phyloP scores from a whole-genome alignment of 2,888 invertebrate species.

The Pseudococcus jackbeardsleyi region DNA sequence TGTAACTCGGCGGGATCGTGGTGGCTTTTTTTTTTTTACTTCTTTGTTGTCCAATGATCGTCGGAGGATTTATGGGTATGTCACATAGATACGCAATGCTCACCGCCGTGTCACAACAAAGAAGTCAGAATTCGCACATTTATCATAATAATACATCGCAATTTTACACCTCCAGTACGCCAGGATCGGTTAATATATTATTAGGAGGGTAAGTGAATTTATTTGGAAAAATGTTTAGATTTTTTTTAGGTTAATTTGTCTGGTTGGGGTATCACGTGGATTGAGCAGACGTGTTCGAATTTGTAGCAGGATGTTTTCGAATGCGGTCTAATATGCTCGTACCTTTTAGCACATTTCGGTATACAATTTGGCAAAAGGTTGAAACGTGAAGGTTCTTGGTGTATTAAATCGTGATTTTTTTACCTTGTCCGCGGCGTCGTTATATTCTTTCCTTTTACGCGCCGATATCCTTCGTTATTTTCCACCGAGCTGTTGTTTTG shows the following conservation, averaged over 20 bases:
- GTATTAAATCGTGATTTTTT: slow-evolving; percentile 14
- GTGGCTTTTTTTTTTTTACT: not conserved
- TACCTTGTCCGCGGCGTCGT: slow-evolving; percentile 9
- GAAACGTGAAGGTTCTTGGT: slow-evolving; percentile 1
- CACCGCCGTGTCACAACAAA: slow-evolving; percentile 45
- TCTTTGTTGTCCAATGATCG: slow-evolving; percentile 52
- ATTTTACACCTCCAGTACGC: slow-evolving; percentile 63
- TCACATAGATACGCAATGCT: slow-evolving; percentile 61
- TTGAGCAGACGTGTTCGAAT: not conserved
- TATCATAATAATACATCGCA: slow-evolving; percentile 63
- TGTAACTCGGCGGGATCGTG: not conserved
- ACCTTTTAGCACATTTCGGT: not conserved
- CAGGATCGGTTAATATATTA: slow-evolving; percentile 65
- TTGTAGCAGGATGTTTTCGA: not conserved
- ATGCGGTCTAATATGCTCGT: not conserved
- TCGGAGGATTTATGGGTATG: slow-evolving; percentile 59
- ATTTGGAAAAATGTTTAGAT: not conserved
- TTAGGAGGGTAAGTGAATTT: slow-evolving; percentile 66
- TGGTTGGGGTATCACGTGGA: not conserved
- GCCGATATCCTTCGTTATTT: slow-evolving; percentile 27
- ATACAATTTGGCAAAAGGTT: not conserved
- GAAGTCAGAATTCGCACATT: slow-evolving; percentile 54
- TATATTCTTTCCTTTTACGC: not conserved
- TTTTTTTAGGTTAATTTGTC: not conserved
- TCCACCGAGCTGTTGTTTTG: slow-evolving; percentile 11